These are phyloP conservation scores for Apostichopus leukothele DNA, from an alignment of 53 echinoderm and acorn worm genomes.

Conservation along the genomic window DNA sequence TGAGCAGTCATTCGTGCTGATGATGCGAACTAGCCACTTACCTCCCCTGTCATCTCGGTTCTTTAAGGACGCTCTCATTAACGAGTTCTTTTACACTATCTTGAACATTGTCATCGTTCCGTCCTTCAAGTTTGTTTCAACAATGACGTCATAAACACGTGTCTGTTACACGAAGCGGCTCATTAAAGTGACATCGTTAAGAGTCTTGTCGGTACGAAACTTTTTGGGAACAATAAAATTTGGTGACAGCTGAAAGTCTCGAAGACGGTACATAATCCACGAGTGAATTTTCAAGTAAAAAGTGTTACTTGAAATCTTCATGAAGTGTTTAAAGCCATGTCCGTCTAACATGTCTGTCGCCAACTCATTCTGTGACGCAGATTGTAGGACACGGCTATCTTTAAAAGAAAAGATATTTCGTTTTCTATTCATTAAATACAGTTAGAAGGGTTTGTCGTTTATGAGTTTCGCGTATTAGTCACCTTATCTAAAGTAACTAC, in stretches of 20 bases:
- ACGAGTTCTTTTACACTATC: not conserved
- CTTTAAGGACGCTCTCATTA: not conserved
- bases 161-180: not conserved
- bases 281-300: not conserved
- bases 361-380: not conserved
- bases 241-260: not conserved
- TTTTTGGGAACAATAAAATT: not conserved
- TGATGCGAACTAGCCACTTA: too few relatives aligned
- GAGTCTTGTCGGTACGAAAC: not conserved
- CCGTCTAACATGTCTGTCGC: not conserved
- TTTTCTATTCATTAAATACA: too few relatives aligned
- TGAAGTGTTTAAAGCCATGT: not conserved
- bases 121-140: not conserved
- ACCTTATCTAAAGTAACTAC: too few relatives aligned
- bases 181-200: slow-evolving; percentile 1
- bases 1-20: too few relatives aligned
- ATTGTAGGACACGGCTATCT: too few relatives aligned
- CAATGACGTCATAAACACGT: not conserved
- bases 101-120: not conserved
- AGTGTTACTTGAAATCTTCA: not conserved
- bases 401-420: too few relatives aligned
- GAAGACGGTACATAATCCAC: not conserved
- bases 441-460: too few relatives aligned
- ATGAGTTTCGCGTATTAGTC: too few relatives aligned
- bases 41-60: not conserved